phyloP scores from a whole-genome alignment of 2,888 invertebrate genomes.

The Idaea straminata region DNA sequence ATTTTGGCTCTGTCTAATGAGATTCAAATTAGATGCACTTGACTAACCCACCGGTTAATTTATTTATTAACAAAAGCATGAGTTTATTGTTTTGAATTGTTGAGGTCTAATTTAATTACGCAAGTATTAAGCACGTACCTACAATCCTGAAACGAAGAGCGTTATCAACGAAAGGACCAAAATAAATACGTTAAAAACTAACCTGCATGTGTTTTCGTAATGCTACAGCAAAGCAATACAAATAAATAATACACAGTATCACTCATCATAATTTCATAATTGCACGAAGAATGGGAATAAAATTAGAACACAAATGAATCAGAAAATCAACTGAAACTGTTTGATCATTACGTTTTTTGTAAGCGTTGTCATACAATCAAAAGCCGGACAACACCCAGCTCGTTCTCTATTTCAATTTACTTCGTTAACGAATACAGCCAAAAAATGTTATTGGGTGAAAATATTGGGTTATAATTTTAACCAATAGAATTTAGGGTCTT shows the following conservation, averaged over 20 bases:
- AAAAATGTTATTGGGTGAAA: background rate
- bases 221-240: slow-evolving; percentile 66
- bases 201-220: slow-evolving; percentile 64
- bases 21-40: background rate
- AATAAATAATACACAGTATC: slow-evolving; percentile 63
- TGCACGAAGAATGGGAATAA: slow-evolving; percentile 29
- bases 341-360: slow-evolving; percentile 64
- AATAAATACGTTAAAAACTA: slow-evolving; percentile 33
- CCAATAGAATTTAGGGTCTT: background rate
- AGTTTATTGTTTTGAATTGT: background rate
- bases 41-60: background rate
- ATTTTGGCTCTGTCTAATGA: background rate
- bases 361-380: slow-evolving; percentile 58
- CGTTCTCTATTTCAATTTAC: slow-evolving; percentile 30
- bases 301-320: slow-evolving; percentile 41
- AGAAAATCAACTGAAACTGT: slow-evolving; percentile 59
- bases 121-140: background rate
- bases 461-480: background rate
- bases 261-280: slow-evolving; percentile 77
- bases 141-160: background rate
- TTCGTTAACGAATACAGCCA: background rate
- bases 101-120: background rate
- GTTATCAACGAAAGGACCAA: background rate
- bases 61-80: background rate
- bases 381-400: slow-evolving; percentile 71